Evolutionary conservation across 2,113 vertebrate genomes (phyloP), one percentile per base, ranked within the genome.

Genomic region (Chaenocephalus aceratus): DNA sequence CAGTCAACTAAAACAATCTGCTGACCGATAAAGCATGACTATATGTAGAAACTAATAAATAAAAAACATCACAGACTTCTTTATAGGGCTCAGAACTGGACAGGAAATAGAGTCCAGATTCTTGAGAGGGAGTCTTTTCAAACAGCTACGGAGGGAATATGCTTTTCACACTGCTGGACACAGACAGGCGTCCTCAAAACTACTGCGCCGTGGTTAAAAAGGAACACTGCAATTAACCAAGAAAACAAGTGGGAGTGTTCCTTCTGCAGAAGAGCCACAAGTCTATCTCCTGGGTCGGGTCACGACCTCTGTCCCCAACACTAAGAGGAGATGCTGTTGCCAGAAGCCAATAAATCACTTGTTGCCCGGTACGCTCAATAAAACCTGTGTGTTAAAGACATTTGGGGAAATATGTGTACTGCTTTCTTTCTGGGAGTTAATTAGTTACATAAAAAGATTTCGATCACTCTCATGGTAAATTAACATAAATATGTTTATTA

Each of bases 41-140:
- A 56, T 79, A 81, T 84, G 86, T 79, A 72, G 84, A 86, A 90
- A 86, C 82, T 3, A 62, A 85, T 77, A 89, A 82, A 89, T 1
- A 89, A 84, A 89, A 84, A 69, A 36, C 18, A 86, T 88, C 72
- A 82, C 49, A 82, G 36, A 44, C 10, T 18, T 30, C 52, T 88
- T 91, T 83, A 84, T 49, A 68, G 75, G 3, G 72, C 41, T 56
- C 56, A 85, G 53, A 59, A 8, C 72, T 82, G 69, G 30, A 84
- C 51, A 77, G 79, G 68, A 84, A 74, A 80, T 73, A 64, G 44
- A 84, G 56, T 75, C 75, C 10, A 18, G 34, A 66, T 75, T 52
- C 70, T 73, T 78, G 23, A 67, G 49, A 23, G 18, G 54, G 54
- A 78, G 51, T 34, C 60, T 51, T 66, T 60, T 74, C 58, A 79